These are phyloP conservation scores for Thalassarche chlororhynchos DNA, from an alignment of 2,113 vertebrate species.

Conservation along the genomic window DNA sequence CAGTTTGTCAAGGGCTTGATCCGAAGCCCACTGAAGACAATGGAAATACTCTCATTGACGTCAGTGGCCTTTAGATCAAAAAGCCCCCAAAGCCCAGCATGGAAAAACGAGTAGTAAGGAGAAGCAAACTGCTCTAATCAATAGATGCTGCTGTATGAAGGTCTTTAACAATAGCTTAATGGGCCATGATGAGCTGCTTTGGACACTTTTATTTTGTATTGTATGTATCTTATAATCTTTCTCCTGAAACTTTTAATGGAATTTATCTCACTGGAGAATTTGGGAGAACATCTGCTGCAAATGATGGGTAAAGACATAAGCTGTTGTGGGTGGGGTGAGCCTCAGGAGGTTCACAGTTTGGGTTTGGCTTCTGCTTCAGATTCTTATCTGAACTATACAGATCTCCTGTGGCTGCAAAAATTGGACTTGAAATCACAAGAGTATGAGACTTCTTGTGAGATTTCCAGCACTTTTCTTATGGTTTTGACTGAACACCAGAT, in stretches of 20 bases:
- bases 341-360: conserved; percentile 69
- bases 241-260: conserved; percentile 54
- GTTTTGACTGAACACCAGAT: conserved; percentile 69
- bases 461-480: conserved; percentile 68
- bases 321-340: conserved; percentile 69
- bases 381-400: conserved; percentile 67
- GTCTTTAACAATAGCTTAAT: conserved; percentile 46
- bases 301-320: conserved; percentile 71
- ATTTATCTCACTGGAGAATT: conserved; percentile 60
- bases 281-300: conserved; percentile 67
- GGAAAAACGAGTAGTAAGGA: conserved; percentile 37
- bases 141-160: conserved; percentile 1
- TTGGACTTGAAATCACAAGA: conserved; percentile 67
- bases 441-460: conserved; percentile 63
- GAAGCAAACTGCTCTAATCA: conserved; percentile 47
- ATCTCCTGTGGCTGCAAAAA: conserved; percentile 68
- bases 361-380: conserved; percentile 70
- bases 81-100: conserved; percentile 36
- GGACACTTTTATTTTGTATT: conserved; percentile 32
- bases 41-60: conserved; percentile 45
- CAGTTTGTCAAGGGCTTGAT: conserved; percentile 45
- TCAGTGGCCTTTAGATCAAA: conserved; percentile 63
- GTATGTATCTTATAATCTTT: conserved; percentile 26
- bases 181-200: conserved; percentile 19
- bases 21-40: conserved; percentile 32